phyloP scores from a whole-genome alignment of 1,140 invertebrate genomes.

The Aphelenchoides avenae region DNA sequence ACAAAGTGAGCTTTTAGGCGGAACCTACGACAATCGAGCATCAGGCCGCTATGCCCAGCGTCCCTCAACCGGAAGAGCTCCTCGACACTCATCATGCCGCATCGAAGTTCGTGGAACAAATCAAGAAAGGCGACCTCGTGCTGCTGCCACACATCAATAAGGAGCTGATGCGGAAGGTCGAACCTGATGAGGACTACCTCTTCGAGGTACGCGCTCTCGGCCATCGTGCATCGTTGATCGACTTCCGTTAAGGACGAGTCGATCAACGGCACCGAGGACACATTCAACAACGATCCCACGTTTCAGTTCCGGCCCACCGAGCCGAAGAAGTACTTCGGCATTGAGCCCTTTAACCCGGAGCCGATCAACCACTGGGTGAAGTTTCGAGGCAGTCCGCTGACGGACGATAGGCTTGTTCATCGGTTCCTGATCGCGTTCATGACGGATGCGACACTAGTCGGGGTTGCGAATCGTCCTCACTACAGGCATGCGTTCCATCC shows the following conservation, averaged over 20 bases:
- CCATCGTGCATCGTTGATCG: background rate
- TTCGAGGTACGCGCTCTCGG: background rate
- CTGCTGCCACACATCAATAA: background rate
- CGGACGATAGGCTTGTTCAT: constrained; percentile 34
- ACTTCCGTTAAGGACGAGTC: background rate
- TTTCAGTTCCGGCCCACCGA: constrained; percentile 10
- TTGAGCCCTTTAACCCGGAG: background rate
- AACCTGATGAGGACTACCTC: background rate
- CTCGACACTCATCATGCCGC: background rate
- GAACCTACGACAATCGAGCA: constrained; percentile 40
- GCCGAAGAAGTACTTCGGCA: background rate
- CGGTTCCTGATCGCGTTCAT: constrained; percentile 30
- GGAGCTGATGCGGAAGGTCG: background rate
- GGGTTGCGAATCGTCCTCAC: constrained; percentile 26
- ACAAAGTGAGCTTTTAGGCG: constrained; percentile 18
- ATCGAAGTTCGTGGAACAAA: background rate
- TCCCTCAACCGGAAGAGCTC: constrained; percentile 42
- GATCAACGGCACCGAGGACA: too few relatives aligned
- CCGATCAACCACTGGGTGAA: constrained; percentile 8
- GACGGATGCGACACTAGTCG: constrained; percentile 9
- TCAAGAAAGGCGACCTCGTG: constrained; percentile 3
- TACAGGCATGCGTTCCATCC: too few relatives aligned
- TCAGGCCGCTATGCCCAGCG: constrained; percentile 47
- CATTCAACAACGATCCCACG: too few relatives aligned
- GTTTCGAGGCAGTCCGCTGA: too few relatives aligned